These are phyloP conservation scores for Chloroclysta siterata DNA, from an alignment of 2,888 invertebrate species.

Conservation along the genomic window DNA sequence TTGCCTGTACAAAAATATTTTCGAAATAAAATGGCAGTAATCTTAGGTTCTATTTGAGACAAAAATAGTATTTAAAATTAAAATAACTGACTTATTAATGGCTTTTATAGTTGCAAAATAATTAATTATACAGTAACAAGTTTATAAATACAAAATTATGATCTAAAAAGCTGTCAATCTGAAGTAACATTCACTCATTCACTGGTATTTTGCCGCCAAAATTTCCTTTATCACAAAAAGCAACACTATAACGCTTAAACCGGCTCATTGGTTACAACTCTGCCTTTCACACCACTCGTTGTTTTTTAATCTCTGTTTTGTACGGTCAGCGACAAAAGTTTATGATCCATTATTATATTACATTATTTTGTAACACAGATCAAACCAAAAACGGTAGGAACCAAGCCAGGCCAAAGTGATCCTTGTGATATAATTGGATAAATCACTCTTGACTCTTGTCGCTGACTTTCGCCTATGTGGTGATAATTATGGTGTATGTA, in stretches of 20 bases:
- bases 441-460: no score
- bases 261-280: slow-evolving; percentile 4
- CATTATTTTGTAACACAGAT: no score
- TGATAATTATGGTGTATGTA: no score
- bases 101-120: slow-evolving; percentile 20
- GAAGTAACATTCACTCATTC: slow-evolving; percentile 1
- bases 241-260: slow-evolving; percentile 9
- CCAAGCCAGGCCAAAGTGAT: no score
- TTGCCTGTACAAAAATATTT: slow-evolving; percentile 28
- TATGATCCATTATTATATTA: not conserved
- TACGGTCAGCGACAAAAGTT: not conserved
- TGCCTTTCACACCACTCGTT: not conserved
- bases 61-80: slow-evolving; percentile 20
- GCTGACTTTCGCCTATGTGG: no score
- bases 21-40: slow-evolving; percentile 7
- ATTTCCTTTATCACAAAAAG: slow-evolving; percentile 31
- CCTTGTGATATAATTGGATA: no score
- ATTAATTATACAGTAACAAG: slow-evolving; percentile 8
- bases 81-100: not conserved
- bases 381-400: no score
- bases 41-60: slow-evolving; percentile 5
- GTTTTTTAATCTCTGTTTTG: not conserved
- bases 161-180: slow-evolving; percentile 22
- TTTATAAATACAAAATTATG: slow-evolving; percentile 21
- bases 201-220: slow-evolving; percentile 20